Evolutionary conservation across 2,113 vertebrate species (phyloP), one percentile per base, ranked within the genome.

Genomic region (Cavia porcellus): DNA sequence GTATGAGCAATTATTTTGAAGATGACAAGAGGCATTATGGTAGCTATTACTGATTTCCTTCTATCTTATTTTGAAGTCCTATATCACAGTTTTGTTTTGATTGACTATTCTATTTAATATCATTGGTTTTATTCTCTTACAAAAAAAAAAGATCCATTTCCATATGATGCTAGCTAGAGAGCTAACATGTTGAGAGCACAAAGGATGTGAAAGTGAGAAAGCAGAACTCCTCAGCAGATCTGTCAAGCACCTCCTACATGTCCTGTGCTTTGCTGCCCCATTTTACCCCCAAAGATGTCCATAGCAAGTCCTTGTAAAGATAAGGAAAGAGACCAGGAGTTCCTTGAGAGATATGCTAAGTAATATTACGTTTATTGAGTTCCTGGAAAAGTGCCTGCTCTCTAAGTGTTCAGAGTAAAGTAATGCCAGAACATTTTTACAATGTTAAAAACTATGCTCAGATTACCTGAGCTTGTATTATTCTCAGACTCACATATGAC

Each of bases 211-310:
- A 42, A 9, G 17, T 38, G 47, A 28, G 10, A 86, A 47, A 68
- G 28, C 10, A 30, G 4, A 94, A 57, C 25, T 81, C 19, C 45
- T 15, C 35, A n/a, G 11, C 38, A 45, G 35, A 70, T 32, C 45
- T 13, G 47, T 35, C 57, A 59, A 81, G 19, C 5, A 70, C 32
- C 38, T 86, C 20, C 42, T 15, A 17, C 4, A 3, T 5, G 10
- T 77, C 35, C 57, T 13, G 50, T 22, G 68, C 47, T 79, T 35
- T 50, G 47, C 3, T 77, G 38, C 11, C 22, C 86, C 75, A 80
- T 87, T 94, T 68, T 38, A 94, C 92, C 45, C 50, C 70, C 81
- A 90, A 57, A 90, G 12, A 7, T 86, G 42, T 50, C 59, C 62
- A 32, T 15, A 84, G 6, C 0, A 42, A 32, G 70, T 64, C 25